Evolutionary conservation across 2,888 invertebrate species (phyloP).

Genomic region (Ischnus inquisitorius): DNA sequence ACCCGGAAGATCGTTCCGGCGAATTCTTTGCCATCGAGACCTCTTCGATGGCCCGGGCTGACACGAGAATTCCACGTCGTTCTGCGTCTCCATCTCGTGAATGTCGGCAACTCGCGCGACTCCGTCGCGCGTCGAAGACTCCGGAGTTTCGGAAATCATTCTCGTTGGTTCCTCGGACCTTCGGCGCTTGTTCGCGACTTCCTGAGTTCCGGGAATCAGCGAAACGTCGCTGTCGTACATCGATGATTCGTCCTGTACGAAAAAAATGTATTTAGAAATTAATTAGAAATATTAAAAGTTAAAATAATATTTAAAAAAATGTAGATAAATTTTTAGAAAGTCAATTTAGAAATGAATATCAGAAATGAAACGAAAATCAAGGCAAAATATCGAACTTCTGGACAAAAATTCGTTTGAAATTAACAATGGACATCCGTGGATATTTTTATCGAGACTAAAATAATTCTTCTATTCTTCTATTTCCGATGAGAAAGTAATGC

Average conservation of each 20-base stretch:
- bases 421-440: no score
- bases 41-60: slow-evolving; percentile 8
- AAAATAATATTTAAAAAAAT: no score
- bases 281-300: no score
- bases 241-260: slow-evolving; percentile 36
- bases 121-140: background rate
- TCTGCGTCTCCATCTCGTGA: slow-evolving; percentile 72
- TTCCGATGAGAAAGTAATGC: no score
- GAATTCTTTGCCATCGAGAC: background rate
- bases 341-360: background rate
- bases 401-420: no score
- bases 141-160: background rate
- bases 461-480: no score
- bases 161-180: slow-evolving; percentile 56
- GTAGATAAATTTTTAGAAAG: no score
- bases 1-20: background rate
- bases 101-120: slow-evolving; percentile 49
- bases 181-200: background rate
- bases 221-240: slow-evolving; percentile 65
- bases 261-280: background rate
- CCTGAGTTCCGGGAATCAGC: slow-evolving; percentile 64
- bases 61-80: background rate
- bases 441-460: no score
- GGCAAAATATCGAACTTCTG: background rate
- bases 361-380: background rate